These are phyloP conservation scores for Dicaeum eximium DNA, from an alignment of 2,113 vertebrate species.

Conservation along the genomic window DNA sequence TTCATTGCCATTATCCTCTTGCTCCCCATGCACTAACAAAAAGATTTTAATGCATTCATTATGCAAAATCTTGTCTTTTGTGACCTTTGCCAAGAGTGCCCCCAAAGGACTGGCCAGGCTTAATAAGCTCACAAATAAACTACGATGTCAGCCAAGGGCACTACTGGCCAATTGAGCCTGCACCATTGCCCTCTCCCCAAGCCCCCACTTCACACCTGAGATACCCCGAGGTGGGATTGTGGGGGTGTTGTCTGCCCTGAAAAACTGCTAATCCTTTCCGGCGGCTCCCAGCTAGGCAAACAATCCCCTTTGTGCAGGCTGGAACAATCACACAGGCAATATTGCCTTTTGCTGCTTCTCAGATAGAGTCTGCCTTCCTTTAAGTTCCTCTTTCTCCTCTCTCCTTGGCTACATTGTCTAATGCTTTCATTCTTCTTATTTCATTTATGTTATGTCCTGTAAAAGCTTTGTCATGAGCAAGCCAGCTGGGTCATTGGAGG, in stretches of 20 bases:
- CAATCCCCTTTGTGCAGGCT: slow-evolving; percentile 23
- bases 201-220: slow-evolving; percentile 49
- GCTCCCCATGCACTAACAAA: slow-evolving; percentile 66
- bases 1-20: slow-evolving; percentile 59
- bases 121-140: slow-evolving; percentile 69
- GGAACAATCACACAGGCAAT: slow-evolving; percentile 20
- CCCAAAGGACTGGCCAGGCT: slow-evolving; percentile 59
- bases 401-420: background rate
- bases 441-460: slow-evolving; percentile 8
- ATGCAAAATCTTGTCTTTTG: slow-evolving; percentile 70
- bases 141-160: slow-evolving; percentile 57
- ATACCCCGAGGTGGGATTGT: slow-evolving; percentile 4
- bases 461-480: slow-evolving; percentile 28
- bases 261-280: slow-evolving; percentile 44
- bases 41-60: slow-evolving; percentile 69
- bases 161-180: slow-evolving; percentile 44
- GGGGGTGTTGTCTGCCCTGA: background rate
- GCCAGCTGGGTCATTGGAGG: slow-evolving; percentile 3
- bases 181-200: slow-evolving; percentile 20
- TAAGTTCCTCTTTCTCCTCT: background rate
- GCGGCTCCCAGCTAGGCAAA: slow-evolving; percentile 5
- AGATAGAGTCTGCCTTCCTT: background rate
- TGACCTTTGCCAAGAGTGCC: slow-evolving; percentile 66
- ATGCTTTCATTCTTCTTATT: slow-evolving; percentile 37
- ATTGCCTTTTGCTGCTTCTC: background rate